These are phyloP conservation scores for Hippocampus zosterae DNA, from an alignment of 2,113 vertebrate genomes.

Conservation along the genomic window DNA sequence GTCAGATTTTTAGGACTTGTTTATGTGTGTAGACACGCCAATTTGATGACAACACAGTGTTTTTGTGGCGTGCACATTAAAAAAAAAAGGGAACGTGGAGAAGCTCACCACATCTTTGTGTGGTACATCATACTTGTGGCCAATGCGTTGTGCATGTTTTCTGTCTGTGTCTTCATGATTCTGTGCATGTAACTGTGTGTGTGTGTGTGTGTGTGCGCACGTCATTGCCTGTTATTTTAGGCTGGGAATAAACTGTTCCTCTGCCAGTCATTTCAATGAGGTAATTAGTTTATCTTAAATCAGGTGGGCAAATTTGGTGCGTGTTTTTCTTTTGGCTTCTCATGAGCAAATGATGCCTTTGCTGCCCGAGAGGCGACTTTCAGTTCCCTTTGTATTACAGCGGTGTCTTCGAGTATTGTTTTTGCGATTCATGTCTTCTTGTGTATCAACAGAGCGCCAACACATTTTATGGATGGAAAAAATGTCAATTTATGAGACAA, in stretches of 20 bases:
- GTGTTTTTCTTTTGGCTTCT: not conserved
- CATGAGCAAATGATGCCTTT: not conserved
- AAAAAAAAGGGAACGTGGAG: conserved; percentile 10
- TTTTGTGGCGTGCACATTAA: conserved; percentile 7
- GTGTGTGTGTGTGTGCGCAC: not conserved
- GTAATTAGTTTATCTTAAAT: conserved; percentile 1
- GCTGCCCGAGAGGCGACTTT: not conserved
- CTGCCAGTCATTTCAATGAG: not conserved
- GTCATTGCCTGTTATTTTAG: not conserved
- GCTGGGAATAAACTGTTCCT: not conserved
- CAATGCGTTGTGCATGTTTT: conserved; percentile 3
- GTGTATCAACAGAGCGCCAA: not conserved
- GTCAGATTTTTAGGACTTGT: conserved; percentile 21
- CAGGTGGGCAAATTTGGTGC: not conserved
- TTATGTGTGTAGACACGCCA: conserved; percentile 17
- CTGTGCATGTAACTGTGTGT: not conserved
- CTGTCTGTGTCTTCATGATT: not conserved
- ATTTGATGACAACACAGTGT: conserved; percentile 21
- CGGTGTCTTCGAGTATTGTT: not conserved
- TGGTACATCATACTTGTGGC: not conserved
- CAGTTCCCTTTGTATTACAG: not conserved
- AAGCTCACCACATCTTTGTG: conserved; percentile 16
- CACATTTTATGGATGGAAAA: not conserved
- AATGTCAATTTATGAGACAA: too few relatives aligned
- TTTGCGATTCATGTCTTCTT: not conserved